Percentiles rank a stretch among this genome's conserved stretches.
phyloP scores from a whole-genome alignment of 2,888 invertebrate species.

The Dastarcus helophoroides region DNA sequence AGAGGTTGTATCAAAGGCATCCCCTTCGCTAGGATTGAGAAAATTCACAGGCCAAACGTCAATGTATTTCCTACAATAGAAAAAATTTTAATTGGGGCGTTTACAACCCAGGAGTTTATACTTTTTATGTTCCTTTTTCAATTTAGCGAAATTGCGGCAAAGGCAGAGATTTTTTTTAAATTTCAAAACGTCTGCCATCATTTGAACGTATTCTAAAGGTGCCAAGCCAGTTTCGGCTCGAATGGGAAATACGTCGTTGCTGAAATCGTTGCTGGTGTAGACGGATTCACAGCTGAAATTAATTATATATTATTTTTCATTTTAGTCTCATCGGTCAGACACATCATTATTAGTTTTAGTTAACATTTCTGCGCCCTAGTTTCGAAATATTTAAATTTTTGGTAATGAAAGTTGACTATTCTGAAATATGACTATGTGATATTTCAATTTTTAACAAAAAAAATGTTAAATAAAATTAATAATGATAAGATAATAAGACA shows the following conservation, averaged over 20 bases:
- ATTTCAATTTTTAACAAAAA: no score
- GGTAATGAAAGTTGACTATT: no score
- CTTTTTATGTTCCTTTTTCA: conserved; percentile 69
- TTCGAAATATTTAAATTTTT: no score
- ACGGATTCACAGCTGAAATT: conserved; percentile 44
- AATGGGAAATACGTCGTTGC: conserved; percentile 45
- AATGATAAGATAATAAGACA: no score
- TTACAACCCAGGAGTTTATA: no score
- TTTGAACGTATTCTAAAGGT: conserved; percentile 61
- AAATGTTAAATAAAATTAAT: no score
- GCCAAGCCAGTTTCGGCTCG: conserved; percentile 29
- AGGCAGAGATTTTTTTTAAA: conserved; percentile 92
- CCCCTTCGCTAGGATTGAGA: conserved; percentile 62
- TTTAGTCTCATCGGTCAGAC: no score
- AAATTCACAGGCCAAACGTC: conserved; percentile 98
- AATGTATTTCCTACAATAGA: conserved; percentile 65
- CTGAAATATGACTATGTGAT: no score
- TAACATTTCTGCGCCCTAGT: no score
- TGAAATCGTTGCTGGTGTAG: conserved; percentile 48
- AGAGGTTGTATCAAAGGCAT: conserved; percentile 80
- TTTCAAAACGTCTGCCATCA: conserved; percentile 78
- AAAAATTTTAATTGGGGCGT: no score
- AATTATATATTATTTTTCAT: conserved; percentile 3
- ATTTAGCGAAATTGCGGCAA: conserved; percentile 78
- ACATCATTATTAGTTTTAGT: no score